phyloP scores from a whole-genome alignment of 2,888 invertebrate genomes.

The Pterobdella sp. region DNA sequence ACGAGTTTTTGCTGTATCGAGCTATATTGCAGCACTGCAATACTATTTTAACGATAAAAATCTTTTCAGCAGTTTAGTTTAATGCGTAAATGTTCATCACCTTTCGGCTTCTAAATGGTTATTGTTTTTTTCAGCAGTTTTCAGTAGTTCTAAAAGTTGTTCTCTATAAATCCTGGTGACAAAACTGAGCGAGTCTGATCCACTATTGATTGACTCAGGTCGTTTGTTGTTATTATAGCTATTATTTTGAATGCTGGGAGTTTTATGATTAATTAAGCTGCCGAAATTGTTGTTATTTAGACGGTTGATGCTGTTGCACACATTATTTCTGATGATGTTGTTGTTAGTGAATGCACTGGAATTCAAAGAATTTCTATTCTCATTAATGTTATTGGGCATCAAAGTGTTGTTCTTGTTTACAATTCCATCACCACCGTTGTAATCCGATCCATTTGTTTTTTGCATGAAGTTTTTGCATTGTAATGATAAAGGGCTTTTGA shows the following conservation, averaged over 20 bases:
- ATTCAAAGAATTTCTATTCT: too few species aligned
- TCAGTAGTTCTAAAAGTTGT: conserved; percentile 76
- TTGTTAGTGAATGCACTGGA: too few species aligned
- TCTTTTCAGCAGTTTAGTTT: too few species aligned
- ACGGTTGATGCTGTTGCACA: conserved; percentile 1
- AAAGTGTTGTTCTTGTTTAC: not conserved
- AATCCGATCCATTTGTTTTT: not conserved
- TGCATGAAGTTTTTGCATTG: not conserved
- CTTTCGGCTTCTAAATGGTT: conserved; percentile 59
- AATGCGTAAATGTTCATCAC: too few species aligned
- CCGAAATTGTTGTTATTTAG: not conserved
- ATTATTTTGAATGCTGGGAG: not conserved
- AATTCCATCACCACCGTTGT: not conserved
- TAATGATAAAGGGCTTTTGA: not conserved
- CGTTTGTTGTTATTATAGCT: not conserved
- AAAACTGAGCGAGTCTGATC: conserved; percentile 72
- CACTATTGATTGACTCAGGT: not conserved
- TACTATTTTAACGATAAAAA: not conserved
- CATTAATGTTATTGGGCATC: not conserved
- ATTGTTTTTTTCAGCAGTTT: conserved; percentile 47
- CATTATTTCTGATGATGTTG: not conserved
- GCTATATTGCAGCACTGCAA: too few species aligned
- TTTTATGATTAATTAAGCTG: not conserved
- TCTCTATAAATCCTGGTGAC: conserved; percentile 49
- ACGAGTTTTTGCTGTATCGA: too few species aligned